Base-by-base conservation (phyloP, 2,888 invertebrate genomes). In the Oscheius myriophilus region DNA sequence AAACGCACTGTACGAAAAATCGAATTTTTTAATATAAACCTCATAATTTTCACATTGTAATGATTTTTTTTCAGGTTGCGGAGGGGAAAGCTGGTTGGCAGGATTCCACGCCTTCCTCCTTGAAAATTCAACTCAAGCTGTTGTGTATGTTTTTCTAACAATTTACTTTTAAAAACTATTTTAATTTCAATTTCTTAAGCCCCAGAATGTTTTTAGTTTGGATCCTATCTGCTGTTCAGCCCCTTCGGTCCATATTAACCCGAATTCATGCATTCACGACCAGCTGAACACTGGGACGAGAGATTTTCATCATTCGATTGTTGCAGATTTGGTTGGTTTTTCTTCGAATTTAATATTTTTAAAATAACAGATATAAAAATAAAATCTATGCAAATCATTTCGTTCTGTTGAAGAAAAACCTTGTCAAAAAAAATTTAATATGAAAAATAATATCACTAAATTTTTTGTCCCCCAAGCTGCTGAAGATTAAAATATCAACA, bases 151-250 rank as follows among this genome's bases (percentile, higher is more conserved):
- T 41, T 64, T 23, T 43, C 58, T 57, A 7, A 49, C 26, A 21
- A 46, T 26, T 7, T 43, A 49, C 26, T 18, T 14, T 61, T 23
- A 9, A n/a, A 9, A 12, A 58, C 25, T 43, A 4, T 11, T n/a
- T 49, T 49, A 45, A 23, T 43, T 25, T 9, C n/a, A n/a, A n/a
- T n/a, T n/a, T n/a, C n/a, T n/a, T n/a, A n/a, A n/a, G n/a, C n/a
- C n/a, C n/a, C n/a, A n/a, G n/a, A n/a, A n/a, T 42, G 42, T 6
- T 67, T 78, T 59, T 63, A 84, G 84, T 14, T 59, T 85, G 7
- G 85, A 85, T 68, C 85, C 85, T 14, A 75, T 85, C 21, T 85
- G 85, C 58, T 85, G 85, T 69, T 76, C 82, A 0, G 76, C 84
- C 0, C 78, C 83, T 0, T 71, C 77, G 4, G 79, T 85, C 1